A percentile compares a stretch with the other conserved stretches of the same genome.
These are phyloP conservation scores for Tilapia sparmanii DNA, from an alignment of 2,113 vertebrate genomes.

Conservation along the genomic window DNA sequence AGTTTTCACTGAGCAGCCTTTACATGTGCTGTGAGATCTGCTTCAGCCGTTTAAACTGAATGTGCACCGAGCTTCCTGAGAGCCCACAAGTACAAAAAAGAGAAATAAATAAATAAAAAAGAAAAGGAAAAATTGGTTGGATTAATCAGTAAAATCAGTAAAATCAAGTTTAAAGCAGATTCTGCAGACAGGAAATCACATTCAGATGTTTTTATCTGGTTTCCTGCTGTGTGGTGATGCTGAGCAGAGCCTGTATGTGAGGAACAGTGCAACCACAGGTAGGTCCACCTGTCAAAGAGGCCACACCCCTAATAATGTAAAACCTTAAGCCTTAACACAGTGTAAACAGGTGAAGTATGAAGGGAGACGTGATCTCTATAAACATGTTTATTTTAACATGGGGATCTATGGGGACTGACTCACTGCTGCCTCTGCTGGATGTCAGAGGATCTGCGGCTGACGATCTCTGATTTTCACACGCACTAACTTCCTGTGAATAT, in stretches of 20 bases:
- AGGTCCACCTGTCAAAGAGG: neutral
- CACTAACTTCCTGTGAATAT: neutral
- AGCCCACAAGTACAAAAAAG: neutral
- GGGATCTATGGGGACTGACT: neutral
- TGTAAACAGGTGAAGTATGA: neutral
- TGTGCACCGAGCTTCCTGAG: neutral
- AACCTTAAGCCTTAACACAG: neutral
- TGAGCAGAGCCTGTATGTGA: neutral
- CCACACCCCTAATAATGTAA: neutral
- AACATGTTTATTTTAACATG: neutral
- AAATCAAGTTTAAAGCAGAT: neutral
- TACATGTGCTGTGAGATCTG: neutral
- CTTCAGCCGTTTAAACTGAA: neutral
- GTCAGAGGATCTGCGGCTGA: neutral
- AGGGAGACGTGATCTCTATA: neutral
- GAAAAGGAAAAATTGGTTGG: fast-evolving
- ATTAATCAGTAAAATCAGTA: neutral
- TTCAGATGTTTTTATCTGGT: neutral
- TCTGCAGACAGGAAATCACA: neutral
- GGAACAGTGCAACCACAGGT: neutral
- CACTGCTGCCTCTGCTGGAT: neutral
- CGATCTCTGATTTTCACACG: neutral
- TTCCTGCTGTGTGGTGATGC: neutral
- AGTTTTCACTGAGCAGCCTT: neutral
- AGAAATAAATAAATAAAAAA: fast-evolving